Conservation (phyloP, 2,113 vertebrate species). For the Trichechus manatus region DNA sequence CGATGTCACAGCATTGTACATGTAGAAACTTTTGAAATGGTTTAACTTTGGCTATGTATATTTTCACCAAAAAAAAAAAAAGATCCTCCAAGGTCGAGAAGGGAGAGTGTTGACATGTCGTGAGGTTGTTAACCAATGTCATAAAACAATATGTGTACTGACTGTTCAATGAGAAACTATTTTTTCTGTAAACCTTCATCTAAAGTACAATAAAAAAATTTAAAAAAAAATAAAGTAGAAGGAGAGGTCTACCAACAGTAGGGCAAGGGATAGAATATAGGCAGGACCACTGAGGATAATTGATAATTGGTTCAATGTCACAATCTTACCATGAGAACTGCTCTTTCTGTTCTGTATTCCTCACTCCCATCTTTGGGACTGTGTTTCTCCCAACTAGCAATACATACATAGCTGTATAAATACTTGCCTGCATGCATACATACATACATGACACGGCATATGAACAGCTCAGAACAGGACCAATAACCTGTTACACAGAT, state of each 20-base stretch:
- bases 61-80: too few relatives aligned
- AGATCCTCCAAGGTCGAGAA: too few relatives aligned
- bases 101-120: too few relatives aligned
- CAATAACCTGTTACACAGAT: background rate
- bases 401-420: fast-evolving
- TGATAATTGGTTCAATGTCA: background rate
- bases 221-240: too few relatives aligned
- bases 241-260: background rate
- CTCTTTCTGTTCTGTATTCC: background rate
- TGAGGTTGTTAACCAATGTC: too few relatives aligned
- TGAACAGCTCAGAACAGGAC: background rate
- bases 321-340: background rate
- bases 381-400: background rate
- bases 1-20: too few relatives aligned
- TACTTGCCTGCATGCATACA: fast-evolving
- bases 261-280: background rate
- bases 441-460: background rate
- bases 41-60: too few relatives aligned
- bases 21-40: too few relatives aligned
- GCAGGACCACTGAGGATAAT: background rate
- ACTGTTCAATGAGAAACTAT: too few relatives aligned
- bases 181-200: too few relatives aligned
- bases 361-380: background rate
- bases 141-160: too few relatives aligned
- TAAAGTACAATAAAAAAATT: too few relatives aligned